A percentile compares a stretch with the other conserved stretches of the same genome.
phyloP scores from a whole-genome alignment of 1,140 invertebrate genomes.

The Magallana ariakensis region DNA sequence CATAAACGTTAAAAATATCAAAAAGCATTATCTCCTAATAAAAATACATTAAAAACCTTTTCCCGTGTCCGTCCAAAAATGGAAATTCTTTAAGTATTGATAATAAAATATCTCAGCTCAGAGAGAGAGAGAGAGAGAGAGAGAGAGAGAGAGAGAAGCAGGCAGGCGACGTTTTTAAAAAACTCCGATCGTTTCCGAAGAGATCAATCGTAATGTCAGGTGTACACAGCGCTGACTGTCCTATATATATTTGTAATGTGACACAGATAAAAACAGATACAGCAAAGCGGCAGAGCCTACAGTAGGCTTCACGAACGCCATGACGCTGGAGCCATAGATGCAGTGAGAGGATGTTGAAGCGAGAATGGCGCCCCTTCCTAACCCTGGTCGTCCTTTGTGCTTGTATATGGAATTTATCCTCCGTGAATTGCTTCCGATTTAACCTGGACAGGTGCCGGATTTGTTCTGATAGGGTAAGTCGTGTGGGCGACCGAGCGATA shows the following conservation, averaged over 20 bases:
- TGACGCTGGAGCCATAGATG: not conserved
- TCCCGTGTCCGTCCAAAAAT: no score
- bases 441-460: not conserved
- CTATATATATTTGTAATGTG: slow-evolving; percentile 22
- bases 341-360: not conserved
- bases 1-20: no score
- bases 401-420: not conserved
- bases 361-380: not conserved
- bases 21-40: no score
- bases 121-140: no score
- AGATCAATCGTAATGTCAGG: slow-evolving; percentile 14
- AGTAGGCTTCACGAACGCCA: slow-evolving; percentile 1
- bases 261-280: not conserved
- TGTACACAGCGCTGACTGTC: not conserved
- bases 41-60: no score
- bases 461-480: not conserved
- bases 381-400: not conserved
- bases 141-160: no score
- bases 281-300: no score
- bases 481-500: no score
- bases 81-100: no score
- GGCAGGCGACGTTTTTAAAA: not conserved
- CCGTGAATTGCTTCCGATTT: not conserved
- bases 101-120: no score
- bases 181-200: slow-evolving; percentile 19